Base-by-base conservation (phyloP, 2,888 invertebrate genomes). In the Eupsilia transversa region DNA sequence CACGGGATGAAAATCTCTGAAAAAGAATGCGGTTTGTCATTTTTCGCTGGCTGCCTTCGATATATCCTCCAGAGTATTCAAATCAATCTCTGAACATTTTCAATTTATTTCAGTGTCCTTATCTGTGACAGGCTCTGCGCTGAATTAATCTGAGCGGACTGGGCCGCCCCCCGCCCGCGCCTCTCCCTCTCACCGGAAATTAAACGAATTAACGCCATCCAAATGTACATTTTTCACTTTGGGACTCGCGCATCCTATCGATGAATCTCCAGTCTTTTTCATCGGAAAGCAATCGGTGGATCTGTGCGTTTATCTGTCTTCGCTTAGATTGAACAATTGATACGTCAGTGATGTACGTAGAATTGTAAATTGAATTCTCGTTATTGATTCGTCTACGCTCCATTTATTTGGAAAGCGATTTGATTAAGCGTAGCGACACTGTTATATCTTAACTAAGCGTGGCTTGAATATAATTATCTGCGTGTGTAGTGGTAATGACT, bases 151-250 rank as follows among this genome's bases (percentile, higher is more conserved):
- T 96, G 95, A 93, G 91, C 94, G 94, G 93, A 93, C 94, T 91
- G 91, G 85, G 87, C 91, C 87, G 88, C 90, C 85, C 89, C 85
- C 86, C 89, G 78, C 88, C 86, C 72, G 89, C 90, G 84, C 88
- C 89, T 83, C 85, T 84, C 90, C 91, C 92, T 92, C 95, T 93
- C 94, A 94, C 96, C 96, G 96, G 96, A 96, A 96, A 96, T 96
- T 96, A 96, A 96, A 96, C 96, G 96, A 96, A 96, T 96, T 96
- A 96, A 96, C 96, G 96, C 96, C 95, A 95, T 96, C 96, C 96
- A 95, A 96, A 96, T 95, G 96, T 96, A 96, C 96, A 96, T 96
- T 96, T 96, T 96, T 96, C 96, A 96, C 96, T 96, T 94, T 93
- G 94, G 93, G 89, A 94, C 91, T 94, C 93, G 94, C 94, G 95